Evolutionary conservation across 2,797 vertebrate species (phyloP), one percentile per base, ranked within the genome.

Genomic region (Paguma larvata): DNA sequence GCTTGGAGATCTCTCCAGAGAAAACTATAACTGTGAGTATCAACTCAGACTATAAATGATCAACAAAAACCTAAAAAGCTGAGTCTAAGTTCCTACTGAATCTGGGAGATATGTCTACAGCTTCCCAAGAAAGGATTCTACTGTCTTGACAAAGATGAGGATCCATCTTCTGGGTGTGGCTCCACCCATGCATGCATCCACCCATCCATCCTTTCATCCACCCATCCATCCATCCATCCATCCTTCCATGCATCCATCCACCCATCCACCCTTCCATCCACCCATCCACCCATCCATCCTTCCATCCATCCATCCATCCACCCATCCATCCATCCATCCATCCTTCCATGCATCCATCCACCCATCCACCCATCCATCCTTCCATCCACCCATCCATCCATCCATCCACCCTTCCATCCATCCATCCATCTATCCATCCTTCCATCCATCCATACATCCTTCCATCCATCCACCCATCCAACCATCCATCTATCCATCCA

Each of bases 81-180:
- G 2, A 56, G 15, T 51, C 27, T 46, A 34, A 70, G 16, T 25
- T 89, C 53, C 53, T 27, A n/a, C 13, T 32, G 7, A 73, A 70
- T 67, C 79, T 34, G 27, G 14, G 46, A 83, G 56, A 80, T 85
- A 53, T 51, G 14, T 73, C 27, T 38, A 18, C 9, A 68, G 7
- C n/a, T 86, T 92, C n/a, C 46, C 59, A 62, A 46, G 51, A 96
- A 85, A 32, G 51, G n/a, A 53, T 10, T 59, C n/a, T 46, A 15
- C 11, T 82, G 59, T 48, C 53, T 82, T 62, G 25, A 10, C 83
- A 72, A 82, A 93, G 32, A 82, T 1, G 15, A n/a, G 14, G 46
- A 18, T 48, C 9, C 38, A 62, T 48, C 77, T 94, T n/a, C 53
- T 41, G 15, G 7, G 32, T 15, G 3, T 27, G 41, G 77, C 19